These are phyloP conservation scores for Argya squamiceps DNA, from an alignment of 2,797 vertebrate species.

Conservation along the genomic window DNA sequence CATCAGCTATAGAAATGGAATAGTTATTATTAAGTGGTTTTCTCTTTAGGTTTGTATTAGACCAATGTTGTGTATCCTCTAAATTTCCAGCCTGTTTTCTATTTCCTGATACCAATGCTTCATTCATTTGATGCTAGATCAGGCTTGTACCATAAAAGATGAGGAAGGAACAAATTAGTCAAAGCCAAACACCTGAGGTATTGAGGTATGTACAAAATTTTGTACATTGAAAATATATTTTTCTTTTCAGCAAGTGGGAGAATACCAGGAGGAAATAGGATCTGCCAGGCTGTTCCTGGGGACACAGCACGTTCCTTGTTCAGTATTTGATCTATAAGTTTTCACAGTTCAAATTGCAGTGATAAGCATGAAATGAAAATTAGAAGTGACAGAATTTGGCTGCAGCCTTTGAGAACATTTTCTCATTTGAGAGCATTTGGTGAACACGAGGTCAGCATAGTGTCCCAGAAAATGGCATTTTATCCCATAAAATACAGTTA, in stretches of 20 bases:
- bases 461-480: not conserved
- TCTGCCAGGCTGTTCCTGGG: not conserved
- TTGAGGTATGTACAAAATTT: not conserved
- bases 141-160: not conserved
- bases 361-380: not conserved
- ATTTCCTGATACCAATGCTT: not conserved
- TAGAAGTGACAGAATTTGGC: not conserved
- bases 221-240: not conserved
- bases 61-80: not conserved
- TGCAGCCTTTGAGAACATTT: not conserved
- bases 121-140: not conserved
- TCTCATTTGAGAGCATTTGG: not conserved
- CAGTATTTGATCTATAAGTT: not conserved
- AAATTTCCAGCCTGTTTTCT: not conserved
- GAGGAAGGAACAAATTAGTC: not conserved
- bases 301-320: not conserved
- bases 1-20: not conserved
- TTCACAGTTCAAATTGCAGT: not conserved
- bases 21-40: not conserved
- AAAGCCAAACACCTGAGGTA: not conserved
- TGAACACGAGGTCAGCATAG: not conserved
- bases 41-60: not conserved
- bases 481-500: not conserved
- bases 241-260: not conserved
- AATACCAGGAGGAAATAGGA: not conserved